These are phyloP conservation scores for Lathronympha strigana DNA, from an alignment of 2,888 invertebrate genomes.

Conservation along the genomic window DNA sequence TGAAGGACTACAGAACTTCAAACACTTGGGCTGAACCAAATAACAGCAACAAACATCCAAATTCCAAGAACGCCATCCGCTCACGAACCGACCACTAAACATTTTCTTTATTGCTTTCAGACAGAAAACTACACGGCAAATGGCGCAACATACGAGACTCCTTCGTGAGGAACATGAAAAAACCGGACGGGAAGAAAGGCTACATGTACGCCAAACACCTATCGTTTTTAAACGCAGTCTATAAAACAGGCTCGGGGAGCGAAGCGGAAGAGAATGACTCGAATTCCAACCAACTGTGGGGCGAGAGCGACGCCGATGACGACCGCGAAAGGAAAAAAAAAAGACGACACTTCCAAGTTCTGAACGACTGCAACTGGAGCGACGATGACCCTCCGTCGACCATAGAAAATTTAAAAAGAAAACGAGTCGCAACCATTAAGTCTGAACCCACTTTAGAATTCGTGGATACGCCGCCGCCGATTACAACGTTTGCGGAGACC, in stretches of 20 bases:
- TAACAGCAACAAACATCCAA: conserved; percentile 5
- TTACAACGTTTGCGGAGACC: conserved; percentile 56
- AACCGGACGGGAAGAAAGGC: conserved; percentile 54
- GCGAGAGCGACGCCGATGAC: conserved; percentile 47
- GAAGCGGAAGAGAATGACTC: conserved; percentile 55
- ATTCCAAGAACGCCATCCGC: conserved; percentile 26
- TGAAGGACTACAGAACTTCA: conserved; percentile 1
- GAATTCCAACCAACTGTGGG: conserved; percentile 51
- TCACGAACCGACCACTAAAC: conserved; percentile 14
- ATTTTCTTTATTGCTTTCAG: conserved; percentile 55
- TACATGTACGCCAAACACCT: conserved; percentile 69
- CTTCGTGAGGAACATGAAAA: conserved; percentile 65
- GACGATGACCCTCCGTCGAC: conserved; percentile 54
- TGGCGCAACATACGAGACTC: conserved; percentile 78
- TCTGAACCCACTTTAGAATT: conserved; percentile 56
- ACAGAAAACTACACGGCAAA: conserved; percentile 67
- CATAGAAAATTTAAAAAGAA: conserved; percentile 57
- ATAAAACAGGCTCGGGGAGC: conserved; percentile 54
- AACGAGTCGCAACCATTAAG: conserved; percentile 48
- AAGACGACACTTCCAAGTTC: conserved; percentile 43
- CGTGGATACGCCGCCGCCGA: conserved; percentile 55
- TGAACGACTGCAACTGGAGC: conserved; percentile 52
- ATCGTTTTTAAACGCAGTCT: conserved; percentile 61
- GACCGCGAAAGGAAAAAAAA: conserved; percentile 52
- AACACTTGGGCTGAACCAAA: conserved; percentile 14